Evolutionary conservation across 2,797 vertebrate species (phyloP).

Genomic region (Thripadectes ignobilis): DNA sequence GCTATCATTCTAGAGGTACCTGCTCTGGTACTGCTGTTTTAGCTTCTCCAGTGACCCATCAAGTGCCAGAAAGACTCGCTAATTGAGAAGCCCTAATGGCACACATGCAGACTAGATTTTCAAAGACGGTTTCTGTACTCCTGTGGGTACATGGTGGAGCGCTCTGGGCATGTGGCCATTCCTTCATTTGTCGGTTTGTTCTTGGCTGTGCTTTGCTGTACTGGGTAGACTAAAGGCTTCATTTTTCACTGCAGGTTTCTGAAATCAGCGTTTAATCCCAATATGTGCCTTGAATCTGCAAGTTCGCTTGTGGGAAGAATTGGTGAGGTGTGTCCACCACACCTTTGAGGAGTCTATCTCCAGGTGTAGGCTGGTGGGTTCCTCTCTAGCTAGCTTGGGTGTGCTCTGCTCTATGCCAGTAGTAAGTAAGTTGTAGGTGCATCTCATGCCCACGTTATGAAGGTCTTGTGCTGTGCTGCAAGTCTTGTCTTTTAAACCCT

Average conservation of each 20-base stretch:
- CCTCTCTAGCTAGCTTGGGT: background rate
- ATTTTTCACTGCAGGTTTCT: conserved; percentile 36
- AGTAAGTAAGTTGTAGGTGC: background rate
- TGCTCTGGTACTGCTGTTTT: background rate
- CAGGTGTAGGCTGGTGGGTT: background rate
- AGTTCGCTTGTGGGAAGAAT: background rate
- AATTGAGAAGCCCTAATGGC: conserved; percentile 25
- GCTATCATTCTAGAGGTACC: background rate
- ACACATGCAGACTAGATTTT: conserved; percentile 3
- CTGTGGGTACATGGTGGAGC: background rate
- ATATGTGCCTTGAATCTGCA: background rate
- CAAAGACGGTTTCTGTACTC: conserved; percentile 22
- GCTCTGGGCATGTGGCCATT: conserved; percentile 54
- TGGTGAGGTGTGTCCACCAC: background rate
- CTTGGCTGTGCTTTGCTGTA: conserved; percentile 45
- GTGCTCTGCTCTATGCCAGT: background rate
- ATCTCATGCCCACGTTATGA: background rate
- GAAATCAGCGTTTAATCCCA: background rate
- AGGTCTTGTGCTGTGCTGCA: background rate
- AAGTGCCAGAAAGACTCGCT: conserved; percentile 23
- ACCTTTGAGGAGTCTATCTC: background rate
- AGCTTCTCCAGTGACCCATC: background rate
- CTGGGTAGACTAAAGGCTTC: conserved; percentile 4
- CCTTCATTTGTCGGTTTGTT: conserved; percentile 1
- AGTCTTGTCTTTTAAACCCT: background rate